Evolutionary conservation across 2,888 invertebrate genomes (phyloP), one percentile per base, ranked within the genome.

Genomic region (Julus scandinavius): DNA sequence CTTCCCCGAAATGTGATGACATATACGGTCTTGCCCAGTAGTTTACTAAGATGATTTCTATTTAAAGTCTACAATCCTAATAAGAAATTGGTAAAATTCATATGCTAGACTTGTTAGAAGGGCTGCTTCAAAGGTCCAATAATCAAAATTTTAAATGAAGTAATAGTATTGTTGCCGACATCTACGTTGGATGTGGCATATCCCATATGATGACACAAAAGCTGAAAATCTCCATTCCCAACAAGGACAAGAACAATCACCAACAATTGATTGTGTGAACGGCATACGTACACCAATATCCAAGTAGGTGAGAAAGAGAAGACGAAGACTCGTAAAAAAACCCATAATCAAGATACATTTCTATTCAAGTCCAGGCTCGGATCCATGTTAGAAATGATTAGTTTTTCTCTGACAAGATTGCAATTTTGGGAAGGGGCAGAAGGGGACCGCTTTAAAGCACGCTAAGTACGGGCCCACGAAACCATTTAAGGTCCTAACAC

Each of bases 171-270:
- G 54, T 54, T 15, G 15, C 54, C 54, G 13, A 13, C 54, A 15
- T 54, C 13, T 54, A 15, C 54, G 50, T 13, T 49, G 11, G 4
- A 13, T 50, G 50, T 50, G 50, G 11, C 29, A 29, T 15, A 54
- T 54, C 17, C 54, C 1, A 29, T 54, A 17, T 15, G 54, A 54
- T 54, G 54, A 54, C 17, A 13, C 54, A 54, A 54, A 54, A 54
- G 17, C 54, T 54, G 54, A 15, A 54, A 29, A 83, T 83, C 83
- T 83, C 83, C 29, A 83, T 83, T 83, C 40, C 83, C 13, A 83
- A 83, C 83, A 54, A 54, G 15, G 83, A 83, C 83, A 83, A 83
- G 83, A 83, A 83, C 83, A 83, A 83, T 83, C 83, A 83, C n/a
- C 15, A 4, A 40, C 29, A 20, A 83, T 83, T 83, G 83, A 83